These are phyloP conservation scores for Scaptomyza reducta DNA, from an alignment of 2,888 invertebrate species.

Conservation along the genomic window DNA sequence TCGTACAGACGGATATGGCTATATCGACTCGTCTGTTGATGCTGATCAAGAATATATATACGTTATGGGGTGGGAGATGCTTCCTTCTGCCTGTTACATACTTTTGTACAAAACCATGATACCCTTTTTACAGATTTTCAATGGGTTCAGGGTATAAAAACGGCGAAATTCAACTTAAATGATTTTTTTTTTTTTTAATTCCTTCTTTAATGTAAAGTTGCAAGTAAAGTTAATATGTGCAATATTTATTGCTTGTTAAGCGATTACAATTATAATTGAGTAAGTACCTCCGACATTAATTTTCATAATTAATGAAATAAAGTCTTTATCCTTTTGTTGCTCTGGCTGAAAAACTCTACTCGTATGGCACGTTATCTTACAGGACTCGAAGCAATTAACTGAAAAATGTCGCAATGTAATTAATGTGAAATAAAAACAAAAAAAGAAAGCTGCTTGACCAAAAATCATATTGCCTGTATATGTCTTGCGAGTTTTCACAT, in stretches of 20 bases:
- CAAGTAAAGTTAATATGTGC: too few relatives aligned
- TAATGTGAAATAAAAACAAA: conserved; percentile 4
- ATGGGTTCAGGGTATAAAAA: too few relatives aligned
- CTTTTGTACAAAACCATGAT: too few relatives aligned
- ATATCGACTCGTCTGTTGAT: too few relatives aligned
- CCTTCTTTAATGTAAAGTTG: background rate
- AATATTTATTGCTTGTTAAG: background rate
- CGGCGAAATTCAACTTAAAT: background rate
- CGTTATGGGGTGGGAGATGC: too few relatives aligned
- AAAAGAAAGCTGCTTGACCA: background rate
- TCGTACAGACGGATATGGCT: too few relatives aligned
- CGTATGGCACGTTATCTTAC: background rate
- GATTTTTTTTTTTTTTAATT: background rate
- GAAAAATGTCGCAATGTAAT: conserved; percentile 1
- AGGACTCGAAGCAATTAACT: conserved; percentile 2
- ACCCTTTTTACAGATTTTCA: too few relatives aligned
- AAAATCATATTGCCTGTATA: conserved; percentile 11
- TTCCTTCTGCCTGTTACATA: too few relatives aligned
- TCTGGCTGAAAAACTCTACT: too few relatives aligned
- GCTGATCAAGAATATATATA: too few relatives aligned
- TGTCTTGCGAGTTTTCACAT: conserved; percentile 18
- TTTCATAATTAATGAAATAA: background rate
- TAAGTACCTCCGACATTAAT: background rate
- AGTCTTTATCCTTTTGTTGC: background rate
- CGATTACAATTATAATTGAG: background rate